A percentile compares a stretch with the other conserved stretches of the same genome.
phyloP scores from a whole-genome alignment of 2,888 invertebrate genomes.

The Pammene aurita region DNA sequence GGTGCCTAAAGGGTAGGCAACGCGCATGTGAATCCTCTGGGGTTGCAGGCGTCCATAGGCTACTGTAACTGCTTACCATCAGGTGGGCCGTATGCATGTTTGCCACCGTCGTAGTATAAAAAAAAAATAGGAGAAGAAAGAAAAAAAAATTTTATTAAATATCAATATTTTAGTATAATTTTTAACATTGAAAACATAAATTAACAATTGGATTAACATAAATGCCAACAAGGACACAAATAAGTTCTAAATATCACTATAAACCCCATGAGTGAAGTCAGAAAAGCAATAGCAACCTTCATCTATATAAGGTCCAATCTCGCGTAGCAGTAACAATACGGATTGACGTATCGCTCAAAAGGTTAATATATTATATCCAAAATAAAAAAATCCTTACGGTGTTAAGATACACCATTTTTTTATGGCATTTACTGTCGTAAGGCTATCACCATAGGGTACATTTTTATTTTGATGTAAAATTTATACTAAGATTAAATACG shows the following conservation, averaged over 20 bases:
- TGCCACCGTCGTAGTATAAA: no score
- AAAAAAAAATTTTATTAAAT: slow-evolving; percentile 10
- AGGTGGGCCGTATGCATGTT: no score
- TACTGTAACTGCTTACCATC: no score
- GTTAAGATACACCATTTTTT: not conserved
- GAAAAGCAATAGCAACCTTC: no score
- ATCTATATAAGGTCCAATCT: not conserved
- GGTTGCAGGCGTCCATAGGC: no score
- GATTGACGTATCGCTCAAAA: not conserved
- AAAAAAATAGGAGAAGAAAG: not conserved
- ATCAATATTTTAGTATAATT: slow-evolving; percentile 19
- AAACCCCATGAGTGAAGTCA: not conserved
- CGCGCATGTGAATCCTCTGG: no score
- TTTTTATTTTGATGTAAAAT: not conserved
- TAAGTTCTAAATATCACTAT: slow-evolving; percentile 25
- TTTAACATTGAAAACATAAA: slow-evolving; percentile 19
- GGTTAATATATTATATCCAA: not conserved
- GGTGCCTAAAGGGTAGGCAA: no score
- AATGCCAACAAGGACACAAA: slow-evolving; percentile 31
- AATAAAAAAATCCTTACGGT: not conserved
- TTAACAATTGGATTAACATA: slow-evolving; percentile 6
- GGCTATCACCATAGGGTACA: not conserved
- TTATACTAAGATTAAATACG: not conserved
- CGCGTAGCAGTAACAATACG: not conserved
- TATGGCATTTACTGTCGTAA: no score